phyloP scores from a whole-genome alignment of 2,797 vertebrate species.

The Pampus argenteus region DNA sequence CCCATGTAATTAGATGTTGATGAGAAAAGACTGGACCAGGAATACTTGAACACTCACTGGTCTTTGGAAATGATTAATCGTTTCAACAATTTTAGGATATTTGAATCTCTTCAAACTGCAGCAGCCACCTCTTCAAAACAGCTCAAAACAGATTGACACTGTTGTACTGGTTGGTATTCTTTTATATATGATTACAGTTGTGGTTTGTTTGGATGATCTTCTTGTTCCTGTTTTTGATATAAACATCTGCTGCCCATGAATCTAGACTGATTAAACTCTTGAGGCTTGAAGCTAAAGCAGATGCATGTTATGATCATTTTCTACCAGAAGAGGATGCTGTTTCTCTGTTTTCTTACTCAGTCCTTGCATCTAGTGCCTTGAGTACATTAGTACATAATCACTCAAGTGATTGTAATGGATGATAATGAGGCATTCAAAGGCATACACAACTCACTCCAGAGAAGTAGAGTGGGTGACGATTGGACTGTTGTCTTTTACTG shows the following conservation, averaged over 20 bases:
- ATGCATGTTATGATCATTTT: constrained; percentile 36
- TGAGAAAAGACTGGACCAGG: constrained; percentile 57
- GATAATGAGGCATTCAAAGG: constrained; percentile 36
- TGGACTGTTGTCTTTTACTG: constrained; percentile 27
- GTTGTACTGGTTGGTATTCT: constrained; percentile 20
- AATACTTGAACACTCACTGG: constrained; percentile 46
- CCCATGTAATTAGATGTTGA: constrained; percentile 69
- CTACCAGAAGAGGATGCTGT: constrained; percentile 72
- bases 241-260: constrained; percentile 53
- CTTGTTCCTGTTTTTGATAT: constrained; percentile 37
- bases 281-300: not conserved
- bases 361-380: not conserved
- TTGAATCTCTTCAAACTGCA: constrained; percentile 34
- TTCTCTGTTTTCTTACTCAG: constrained; percentile 47
- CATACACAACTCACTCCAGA: constrained; percentile 17
- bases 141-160: constrained; percentile 28
- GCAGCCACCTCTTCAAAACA: constrained; percentile 19
- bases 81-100: constrained; percentile 52
- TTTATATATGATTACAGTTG: constrained; percentile 37
- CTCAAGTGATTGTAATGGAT: constrained; percentile 22
- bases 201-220: constrained; percentile 38
- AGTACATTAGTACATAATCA: not conserved
- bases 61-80: constrained; percentile 64
- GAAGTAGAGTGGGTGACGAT: constrained; percentile 20
- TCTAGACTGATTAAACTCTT: constrained; percentile 1